A percentile compares a stretch with the other conserved stretches of the same genome.
Evolutionary conservation across 2,888 invertebrate species (phyloP).

Genomic region (Pherbina coryleti): DNA sequence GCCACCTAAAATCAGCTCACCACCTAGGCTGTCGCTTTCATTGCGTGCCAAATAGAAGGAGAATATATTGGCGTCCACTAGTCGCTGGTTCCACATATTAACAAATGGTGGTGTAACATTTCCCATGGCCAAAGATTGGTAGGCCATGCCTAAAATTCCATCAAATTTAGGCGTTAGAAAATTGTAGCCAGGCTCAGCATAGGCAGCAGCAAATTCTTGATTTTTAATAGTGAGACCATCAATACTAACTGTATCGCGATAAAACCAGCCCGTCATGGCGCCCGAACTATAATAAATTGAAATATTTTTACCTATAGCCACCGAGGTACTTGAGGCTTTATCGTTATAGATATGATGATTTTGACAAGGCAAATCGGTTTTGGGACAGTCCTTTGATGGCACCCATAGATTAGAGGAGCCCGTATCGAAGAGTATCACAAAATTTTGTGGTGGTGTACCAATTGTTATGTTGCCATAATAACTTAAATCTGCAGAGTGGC

Average conservation of each 20-base stretch:
- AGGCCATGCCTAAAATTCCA: constrained; percentile 95
- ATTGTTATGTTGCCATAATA: constrained; percentile 92
- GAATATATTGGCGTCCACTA: constrained; percentile 81
- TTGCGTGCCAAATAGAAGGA: constrained; percentile 90
- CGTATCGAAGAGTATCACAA: constrained; percentile 92
- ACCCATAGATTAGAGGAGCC: constrained; percentile 96
- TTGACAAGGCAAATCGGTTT: constrained; percentile 93
- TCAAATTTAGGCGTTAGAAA: constrained; percentile 98
- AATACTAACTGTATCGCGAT: constrained; percentile 83
- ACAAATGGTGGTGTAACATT: constrained; percentile 91
- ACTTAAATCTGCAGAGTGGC: constrained; percentile 92
- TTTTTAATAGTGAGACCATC: constrained; percentile 78
- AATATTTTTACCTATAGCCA: constrained; percentile 88
- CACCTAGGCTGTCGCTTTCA: constrained; percentile 74
- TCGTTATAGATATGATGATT: constrained; percentile 96
- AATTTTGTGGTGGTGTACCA: constrained; percentile 90
- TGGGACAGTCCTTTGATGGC: constrained; percentile 93
- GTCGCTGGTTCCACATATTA: constrained; percentile 85
- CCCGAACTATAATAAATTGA: constrained; percentile 94
- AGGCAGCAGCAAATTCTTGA: constrained; percentile 95
- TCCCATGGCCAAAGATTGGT: constrained; percentile 87
- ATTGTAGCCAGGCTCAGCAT: constrained; percentile 89
- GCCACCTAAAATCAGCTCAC: constrained; percentile 91
- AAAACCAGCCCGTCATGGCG: constrained; percentile 93
- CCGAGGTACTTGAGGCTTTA: constrained; percentile 83